A percentile compares a stretch with the other conserved stretches of the same genome.
These are phyloP conservation scores for Noctua pronuba DNA, from an alignment of 2,888 invertebrate species.

Conservation along the genomic window DNA sequence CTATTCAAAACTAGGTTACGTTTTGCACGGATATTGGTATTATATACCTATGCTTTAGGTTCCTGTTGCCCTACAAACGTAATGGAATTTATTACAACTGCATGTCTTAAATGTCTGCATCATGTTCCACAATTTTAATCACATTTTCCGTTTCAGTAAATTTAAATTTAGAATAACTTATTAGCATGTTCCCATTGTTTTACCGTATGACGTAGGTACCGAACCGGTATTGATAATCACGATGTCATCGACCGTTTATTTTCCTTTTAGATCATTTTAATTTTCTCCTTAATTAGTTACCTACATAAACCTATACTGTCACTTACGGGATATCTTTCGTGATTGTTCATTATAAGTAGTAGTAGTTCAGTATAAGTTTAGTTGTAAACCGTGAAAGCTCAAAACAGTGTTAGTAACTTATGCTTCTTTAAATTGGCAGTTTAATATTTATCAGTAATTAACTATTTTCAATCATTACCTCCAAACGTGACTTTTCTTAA, in stretches of 20 bases:
- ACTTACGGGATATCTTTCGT: too few relatives aligned
- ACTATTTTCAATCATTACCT: background rate
- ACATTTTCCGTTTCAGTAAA: background rate
- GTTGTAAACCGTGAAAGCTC: too few relatives aligned
- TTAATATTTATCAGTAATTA: background rate
- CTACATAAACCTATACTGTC: too few relatives aligned
- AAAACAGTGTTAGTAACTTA: too few relatives aligned
- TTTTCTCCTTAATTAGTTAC: background rate
- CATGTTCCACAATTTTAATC: background rate
- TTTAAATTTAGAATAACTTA: background rate
- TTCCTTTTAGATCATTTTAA: background rate
- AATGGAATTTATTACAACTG: background rate
- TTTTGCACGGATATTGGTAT: background rate
- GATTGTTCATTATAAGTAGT: too few relatives aligned
- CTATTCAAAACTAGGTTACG: background rate
- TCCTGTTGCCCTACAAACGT: constrained; percentile 3
- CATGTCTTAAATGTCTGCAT: background rate
- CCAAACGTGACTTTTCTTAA: background rate
- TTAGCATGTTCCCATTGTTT: constrained; percentile 19
- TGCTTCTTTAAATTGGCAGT: background rate
- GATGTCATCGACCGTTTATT: constrained; percentile 14
- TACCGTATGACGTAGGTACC: background rate
- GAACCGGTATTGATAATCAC: background rate
- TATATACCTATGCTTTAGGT: background rate
- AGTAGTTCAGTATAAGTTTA: too few relatives aligned